Percentiles rank a stretch among this genome's conserved stretches.
Conservation (phyloP, 1,140 invertebrate genomes). For the Aphaenogaster ashmeadi region DNA sequence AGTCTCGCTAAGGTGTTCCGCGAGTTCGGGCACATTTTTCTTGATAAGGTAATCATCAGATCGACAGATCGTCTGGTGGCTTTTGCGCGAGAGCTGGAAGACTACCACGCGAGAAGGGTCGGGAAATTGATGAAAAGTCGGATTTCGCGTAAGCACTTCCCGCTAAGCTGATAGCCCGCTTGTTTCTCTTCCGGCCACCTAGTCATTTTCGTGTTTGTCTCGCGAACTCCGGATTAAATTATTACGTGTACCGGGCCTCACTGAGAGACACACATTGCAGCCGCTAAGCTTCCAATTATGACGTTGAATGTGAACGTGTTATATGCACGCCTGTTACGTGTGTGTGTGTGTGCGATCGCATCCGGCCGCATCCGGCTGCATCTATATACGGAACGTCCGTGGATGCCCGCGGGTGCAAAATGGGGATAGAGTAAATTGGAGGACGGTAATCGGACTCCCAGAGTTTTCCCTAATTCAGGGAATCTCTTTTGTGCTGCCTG, state of each 20-base stretch:
- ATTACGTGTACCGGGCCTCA: conserved; percentile 66
- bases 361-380: neutral
- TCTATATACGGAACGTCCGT: neutral
- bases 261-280: conserved; percentile 51
- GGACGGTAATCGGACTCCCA: conserved; percentile 72
- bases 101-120: conserved; percentile 33
- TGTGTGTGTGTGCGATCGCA: neutral
- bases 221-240: conserved; percentile 72
- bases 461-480: conserved; percentile 80
- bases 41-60: conserved; percentile 21
- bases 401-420: conserved; percentile 41
- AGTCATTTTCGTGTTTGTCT: conserved; percentile 69
- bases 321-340: conserved; percentile 16
- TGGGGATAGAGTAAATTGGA: conserved; percentile 76
- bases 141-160: conserved; percentile 68
- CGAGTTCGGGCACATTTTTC: conserved; percentile 19
- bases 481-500: conserved; percentile 56
- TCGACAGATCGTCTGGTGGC: conserved; percentile 35
- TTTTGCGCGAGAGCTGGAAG: neutral
- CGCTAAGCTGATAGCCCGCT: conserved; percentile 72
- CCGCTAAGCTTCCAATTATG: conserved; percentile 79
- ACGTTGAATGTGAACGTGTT: conserved; percentile 58
- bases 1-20: neutral
- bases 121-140: conserved; percentile 78
- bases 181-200: conserved; percentile 46